phyloP scores from a whole-genome alignment of 2,797 vertebrate genomes.

The Gorsachius magnificus region DNA sequence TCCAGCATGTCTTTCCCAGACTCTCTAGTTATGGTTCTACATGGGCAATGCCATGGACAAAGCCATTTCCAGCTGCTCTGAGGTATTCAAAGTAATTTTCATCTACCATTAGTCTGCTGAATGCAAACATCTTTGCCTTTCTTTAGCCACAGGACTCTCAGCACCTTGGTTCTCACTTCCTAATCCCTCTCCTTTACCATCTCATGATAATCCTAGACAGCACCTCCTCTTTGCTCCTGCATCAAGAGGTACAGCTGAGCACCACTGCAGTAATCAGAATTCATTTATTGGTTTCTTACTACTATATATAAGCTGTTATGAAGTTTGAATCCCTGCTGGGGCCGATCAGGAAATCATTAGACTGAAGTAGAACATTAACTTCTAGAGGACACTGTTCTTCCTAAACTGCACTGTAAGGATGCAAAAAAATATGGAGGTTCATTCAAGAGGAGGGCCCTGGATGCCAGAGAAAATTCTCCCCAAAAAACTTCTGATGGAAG shows the following conservation, averaged over 20 bases:
- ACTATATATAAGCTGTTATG: not conserved
- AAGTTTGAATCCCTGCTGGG: constrained; percentile 19
- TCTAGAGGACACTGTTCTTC: not conserved
- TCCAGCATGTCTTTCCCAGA: not conserved
- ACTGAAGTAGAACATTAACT: constrained; percentile 35
- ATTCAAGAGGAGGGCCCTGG: not conserved
- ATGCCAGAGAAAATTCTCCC: not conserved
- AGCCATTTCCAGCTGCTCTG: not conserved
- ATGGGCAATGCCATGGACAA: not conserved
- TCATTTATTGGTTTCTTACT: constrained; percentile 8
- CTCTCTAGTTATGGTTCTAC: not conserved
- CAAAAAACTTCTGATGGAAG: not conserved
- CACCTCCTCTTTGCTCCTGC: not conserved
- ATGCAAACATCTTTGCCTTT: not conserved
- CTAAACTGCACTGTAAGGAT: not conserved
- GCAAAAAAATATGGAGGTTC: not conserved
- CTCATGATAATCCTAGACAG: not conserved
- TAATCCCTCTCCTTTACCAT: not conserved
- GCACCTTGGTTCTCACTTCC: not conserved
- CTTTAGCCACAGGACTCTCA: not conserved
- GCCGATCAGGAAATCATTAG: constrained; percentile 21
- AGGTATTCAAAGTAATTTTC: not conserved
- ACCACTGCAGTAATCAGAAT: constrained; percentile 17
- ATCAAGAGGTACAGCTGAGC: not conserved
- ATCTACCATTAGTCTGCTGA: not conserved